phyloP scores from a whole-genome alignment of 1,140 invertebrate genomes.

The Drosophila willistoni region DNA sequence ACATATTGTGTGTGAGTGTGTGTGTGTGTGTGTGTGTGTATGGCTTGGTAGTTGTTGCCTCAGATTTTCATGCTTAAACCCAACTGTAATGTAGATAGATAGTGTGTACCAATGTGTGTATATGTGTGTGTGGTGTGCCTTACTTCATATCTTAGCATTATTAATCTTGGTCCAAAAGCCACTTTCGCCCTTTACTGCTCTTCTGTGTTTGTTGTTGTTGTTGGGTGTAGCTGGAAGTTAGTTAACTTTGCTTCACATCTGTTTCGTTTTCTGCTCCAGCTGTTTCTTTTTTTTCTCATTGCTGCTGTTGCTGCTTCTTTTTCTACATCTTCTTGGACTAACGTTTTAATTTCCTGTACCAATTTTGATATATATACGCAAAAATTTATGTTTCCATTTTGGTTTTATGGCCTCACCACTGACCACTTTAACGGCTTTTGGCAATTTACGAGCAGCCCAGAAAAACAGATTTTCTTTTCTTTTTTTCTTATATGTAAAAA shows the following conservation, averaged over 20 bases:
- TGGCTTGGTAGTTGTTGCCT: not conserved
- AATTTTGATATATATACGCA: slow-evolving; percentile 37
- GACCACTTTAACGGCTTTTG: slow-evolving; percentile 2
- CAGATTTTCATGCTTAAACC: not conserved
- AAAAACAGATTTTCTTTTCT: not conserved
- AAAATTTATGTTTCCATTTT: slow-evolving; percentile 9
- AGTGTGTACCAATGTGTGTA: slow-evolving; percentile 22
- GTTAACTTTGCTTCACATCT: slow-evolving; percentile 36
- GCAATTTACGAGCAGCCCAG: slow-evolving; percentile 1
- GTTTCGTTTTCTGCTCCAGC: slow-evolving; percentile 50
- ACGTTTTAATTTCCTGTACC: slow-evolving; percentile 67
- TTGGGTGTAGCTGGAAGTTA: slow-evolving; percentile 17
- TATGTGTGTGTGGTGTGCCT: slow-evolving; percentile 18
- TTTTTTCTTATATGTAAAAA: too few relatives aligned
- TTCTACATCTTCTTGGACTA: slow-evolving; percentile 55
- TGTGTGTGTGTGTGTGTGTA: not conserved
- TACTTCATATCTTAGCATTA: slow-evolving; percentile 48
- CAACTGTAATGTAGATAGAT: slow-evolving; percentile 9
- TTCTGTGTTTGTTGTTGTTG: not conserved
- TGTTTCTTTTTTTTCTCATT: slow-evolving; percentile 30
- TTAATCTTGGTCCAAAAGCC: slow-evolving; percentile 44
- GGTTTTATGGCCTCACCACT: not conserved
- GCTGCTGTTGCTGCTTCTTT: slow-evolving; percentile 25
- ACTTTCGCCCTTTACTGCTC: slow-evolving; percentile 33
- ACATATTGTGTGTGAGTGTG: not conserved